Base-by-base conservation (phyloP, 1,140 invertebrate species). In the Drosophila novamexicana region DNA sequence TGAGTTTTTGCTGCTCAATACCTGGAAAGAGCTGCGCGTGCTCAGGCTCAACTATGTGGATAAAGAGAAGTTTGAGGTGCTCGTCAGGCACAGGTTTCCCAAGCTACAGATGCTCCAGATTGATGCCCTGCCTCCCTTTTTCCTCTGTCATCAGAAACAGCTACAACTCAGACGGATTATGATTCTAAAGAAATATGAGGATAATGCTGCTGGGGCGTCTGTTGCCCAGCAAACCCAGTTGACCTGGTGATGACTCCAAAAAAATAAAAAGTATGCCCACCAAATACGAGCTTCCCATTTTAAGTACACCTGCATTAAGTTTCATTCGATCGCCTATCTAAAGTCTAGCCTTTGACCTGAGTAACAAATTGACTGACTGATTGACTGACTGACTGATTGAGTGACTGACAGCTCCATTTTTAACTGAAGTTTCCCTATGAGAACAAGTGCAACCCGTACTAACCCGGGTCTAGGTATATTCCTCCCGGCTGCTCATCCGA, bases 91-190 rank as follows among this genome's bases (percentile, higher is more conserved):
- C 7, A 58, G 32, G 7, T 86, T 69, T 75, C 84, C 84, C n/a
- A 62, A 86, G 7, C 69, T 88, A 7, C 53, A 67, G 22, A 32
- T 86, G 7, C 68, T 88, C 12, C 67, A 90, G 44, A 45, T 88
- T 6, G 80, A 90, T 45, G 66, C 65, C 0, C 47, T 90, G 54
- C 85, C 84, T 7, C 85, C 84, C 36, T 88, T 88, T 14, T 66
- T 61, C 49, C 49, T 90, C 14, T 53, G 70, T 10, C 70, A 42
- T 5, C 22, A 47, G 0, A 65, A 62, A 10, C 68, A 63, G 12
- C 37, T 63, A 42, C 72, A 74, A 53, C 61, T 86, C 7, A 61
- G 36, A 9, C 16, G 67, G 16, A 49, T 77, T 16, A 36, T 83
- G 7, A 9, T 16, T 7, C 16, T 1, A 14, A 50, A 4, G 2